Conservation (phyloP, 2,888 invertebrate genomes). For the Idaea straminata region DNA sequence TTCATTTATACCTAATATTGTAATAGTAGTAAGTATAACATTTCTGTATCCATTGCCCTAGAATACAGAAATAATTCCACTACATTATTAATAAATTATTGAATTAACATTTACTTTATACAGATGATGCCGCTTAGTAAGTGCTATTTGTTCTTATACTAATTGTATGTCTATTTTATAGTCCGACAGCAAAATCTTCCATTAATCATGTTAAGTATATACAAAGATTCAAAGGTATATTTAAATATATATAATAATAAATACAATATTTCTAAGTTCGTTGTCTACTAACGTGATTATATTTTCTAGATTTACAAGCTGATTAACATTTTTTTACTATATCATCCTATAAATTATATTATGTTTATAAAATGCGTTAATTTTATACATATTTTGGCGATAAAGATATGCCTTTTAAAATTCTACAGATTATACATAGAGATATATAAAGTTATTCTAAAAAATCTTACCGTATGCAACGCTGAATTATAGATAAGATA, state of each 20-base stretch:
- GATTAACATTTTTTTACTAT: not conserved
- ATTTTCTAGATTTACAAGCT: not conserved
- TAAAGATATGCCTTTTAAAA: not conserved
- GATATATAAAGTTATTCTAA: not conserved
- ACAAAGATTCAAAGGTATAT: constrained; percentile 14
- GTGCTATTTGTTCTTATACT: not conserved
- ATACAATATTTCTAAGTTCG: constrained; percentile 7
- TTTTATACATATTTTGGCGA: not conserved
- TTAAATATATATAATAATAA: constrained; percentile 9
- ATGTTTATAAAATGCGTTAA: not conserved
- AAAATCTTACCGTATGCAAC: not conserved
- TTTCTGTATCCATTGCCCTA: constrained; percentile 73
- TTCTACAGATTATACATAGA: not conserved
- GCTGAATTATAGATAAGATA: not conserved
- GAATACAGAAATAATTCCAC: constrained; percentile 58
- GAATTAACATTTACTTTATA: not conserved
- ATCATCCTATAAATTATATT: not conserved
- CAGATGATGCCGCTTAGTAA: constrained; percentile 30
- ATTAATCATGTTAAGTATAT: constrained; percentile 14
- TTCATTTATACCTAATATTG: constrained; percentile 13
- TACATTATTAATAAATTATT: constrained; percentile 13
- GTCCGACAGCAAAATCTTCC: constrained; percentile 46
- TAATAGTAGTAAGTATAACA: constrained; percentile 27
- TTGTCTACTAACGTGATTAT: not conserved
- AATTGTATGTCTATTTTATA: constrained; percentile 35